phyloP scores from a whole-genome alignment of 1,140 invertebrate species.

The Bombus soroeensis region DNA sequence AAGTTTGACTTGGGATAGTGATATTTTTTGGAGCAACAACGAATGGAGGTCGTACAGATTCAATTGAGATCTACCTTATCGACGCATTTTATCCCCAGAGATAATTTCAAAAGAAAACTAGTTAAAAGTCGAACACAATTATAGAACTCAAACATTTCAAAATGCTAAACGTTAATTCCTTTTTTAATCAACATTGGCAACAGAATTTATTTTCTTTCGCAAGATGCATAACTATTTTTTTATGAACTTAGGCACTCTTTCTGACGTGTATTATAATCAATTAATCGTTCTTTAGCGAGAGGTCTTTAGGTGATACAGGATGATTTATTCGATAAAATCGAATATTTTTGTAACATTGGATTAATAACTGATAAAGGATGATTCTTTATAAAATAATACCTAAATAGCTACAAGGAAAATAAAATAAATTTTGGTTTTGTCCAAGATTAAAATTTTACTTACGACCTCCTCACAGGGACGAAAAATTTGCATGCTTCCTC shows the following conservation, averaged over 20 bases:
- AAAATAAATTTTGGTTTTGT: not conserved
- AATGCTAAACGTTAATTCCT: not conserved
- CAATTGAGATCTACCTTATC: not conserved
- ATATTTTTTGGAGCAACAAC: conserved; percentile 3
- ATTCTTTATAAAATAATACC: not conserved
- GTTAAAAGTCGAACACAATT: not conserved
- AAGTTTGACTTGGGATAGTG: not conserved
- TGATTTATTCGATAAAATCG: not conserved
- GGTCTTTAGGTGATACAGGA: no score
- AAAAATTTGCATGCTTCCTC: not conserved
- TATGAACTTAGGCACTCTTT: not conserved
- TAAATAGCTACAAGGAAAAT: not conserved
- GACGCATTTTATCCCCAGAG: not conserved
- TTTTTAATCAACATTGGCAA: not conserved
- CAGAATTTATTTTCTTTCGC: not conserved
- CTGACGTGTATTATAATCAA: not conserved
- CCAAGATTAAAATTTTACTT: conserved; percentile 12
- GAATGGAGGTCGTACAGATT: conserved; percentile 33
- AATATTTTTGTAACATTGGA: not conserved
- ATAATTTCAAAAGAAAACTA: not conserved
- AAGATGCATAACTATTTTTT: not conserved
- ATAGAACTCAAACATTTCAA: not conserved
- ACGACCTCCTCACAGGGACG: conserved; percentile 1
- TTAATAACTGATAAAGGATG: not conserved
- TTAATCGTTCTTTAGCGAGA: not conserved